Evolutionary conservation across 2,797 vertebrate species (phyloP).

Genomic region (Sebastiscus albofasciatus): DNA sequence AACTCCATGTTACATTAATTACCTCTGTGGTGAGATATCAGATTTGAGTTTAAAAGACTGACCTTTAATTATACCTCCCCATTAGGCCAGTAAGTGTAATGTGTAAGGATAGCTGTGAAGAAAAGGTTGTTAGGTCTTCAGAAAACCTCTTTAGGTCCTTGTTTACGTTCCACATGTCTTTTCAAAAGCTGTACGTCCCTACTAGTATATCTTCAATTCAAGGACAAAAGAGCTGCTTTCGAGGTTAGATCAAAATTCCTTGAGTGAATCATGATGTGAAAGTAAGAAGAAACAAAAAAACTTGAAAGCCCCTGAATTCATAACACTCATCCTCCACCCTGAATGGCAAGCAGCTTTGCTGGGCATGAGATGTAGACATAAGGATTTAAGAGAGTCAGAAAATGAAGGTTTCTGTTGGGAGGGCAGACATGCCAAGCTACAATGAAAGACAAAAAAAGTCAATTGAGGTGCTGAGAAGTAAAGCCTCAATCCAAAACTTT

Average conservation of each 20-base stretch:
- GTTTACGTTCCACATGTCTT: background rate
- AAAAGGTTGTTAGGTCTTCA: background rate
- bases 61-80: background rate
- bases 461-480: conserved; percentile 25
- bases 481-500: conserved; percentile 28
- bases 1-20: background rate
- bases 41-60: background rate
- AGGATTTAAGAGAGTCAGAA: conserved; percentile 50
- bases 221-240: conserved; percentile 43
- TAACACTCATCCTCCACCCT: conserved; percentile 18
- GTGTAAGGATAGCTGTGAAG: background rate
- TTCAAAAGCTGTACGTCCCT: conserved; percentile 1
- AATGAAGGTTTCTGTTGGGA: conserved; percentile 38
- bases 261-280: conserved; percentile 27
- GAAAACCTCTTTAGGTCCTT: background rate
- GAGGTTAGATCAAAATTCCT: conserved; percentile 49
- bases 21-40: background rate
- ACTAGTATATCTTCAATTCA: conserved; percentile 27
- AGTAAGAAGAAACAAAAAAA: conserved; percentile 24
- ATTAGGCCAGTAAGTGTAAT: background rate
- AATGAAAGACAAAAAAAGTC: conserved; percentile 25
- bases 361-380: conserved; percentile 44
- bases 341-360: conserved; percentile 54
- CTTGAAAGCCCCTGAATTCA: conserved; percentile 46
- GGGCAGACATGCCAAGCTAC: conserved; percentile 15